Conservation (phyloP, 1,140 invertebrate species). For the Oreohelix idahoensis region DNA sequence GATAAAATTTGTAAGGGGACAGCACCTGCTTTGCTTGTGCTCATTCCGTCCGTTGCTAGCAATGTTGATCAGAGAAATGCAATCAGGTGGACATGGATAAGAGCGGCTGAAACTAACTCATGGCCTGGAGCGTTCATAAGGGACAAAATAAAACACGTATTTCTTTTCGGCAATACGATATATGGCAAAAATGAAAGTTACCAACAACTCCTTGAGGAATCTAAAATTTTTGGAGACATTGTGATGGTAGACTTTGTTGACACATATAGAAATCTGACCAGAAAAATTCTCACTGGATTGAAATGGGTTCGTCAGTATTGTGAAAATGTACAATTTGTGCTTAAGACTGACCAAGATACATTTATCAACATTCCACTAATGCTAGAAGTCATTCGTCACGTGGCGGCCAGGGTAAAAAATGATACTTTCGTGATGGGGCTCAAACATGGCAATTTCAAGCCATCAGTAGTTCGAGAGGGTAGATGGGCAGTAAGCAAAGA, state of each 20-base stretch:
- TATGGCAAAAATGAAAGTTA: neutral
- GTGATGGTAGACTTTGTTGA: conserved; percentile 58
- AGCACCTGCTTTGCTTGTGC: neutral
- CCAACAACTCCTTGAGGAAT: conserved; percentile 32
- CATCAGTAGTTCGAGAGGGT: conserved; percentile 22
- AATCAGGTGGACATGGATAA: conserved; percentile 16
- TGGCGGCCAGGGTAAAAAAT: neutral
- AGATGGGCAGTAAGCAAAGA: conserved; percentile 28
- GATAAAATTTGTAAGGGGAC: neutral
- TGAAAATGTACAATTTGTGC: conserved; percentile 77
- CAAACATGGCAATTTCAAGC: neutral
- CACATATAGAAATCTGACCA: conserved; percentile 54
- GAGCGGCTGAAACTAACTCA: neutral
- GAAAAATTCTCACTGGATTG: conserved; percentile 84
- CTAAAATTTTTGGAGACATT: conserved; percentile 46
- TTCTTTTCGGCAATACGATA: neutral
- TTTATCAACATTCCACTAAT: conserved; percentile 81
- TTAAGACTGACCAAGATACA: conserved; percentile 92
- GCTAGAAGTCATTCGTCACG: conserved; percentile 2
- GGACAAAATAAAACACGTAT: neutral
- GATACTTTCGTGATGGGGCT: neutral
- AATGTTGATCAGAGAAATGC: neutral
- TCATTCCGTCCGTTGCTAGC: conserved; percentile 20
- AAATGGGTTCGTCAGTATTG: conserved; percentile 83
- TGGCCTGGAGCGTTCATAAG: neutral